Base-by-base conservation (phyloP, 2,797 vertebrate species). In the Macropus fuliginosus region DNA sequence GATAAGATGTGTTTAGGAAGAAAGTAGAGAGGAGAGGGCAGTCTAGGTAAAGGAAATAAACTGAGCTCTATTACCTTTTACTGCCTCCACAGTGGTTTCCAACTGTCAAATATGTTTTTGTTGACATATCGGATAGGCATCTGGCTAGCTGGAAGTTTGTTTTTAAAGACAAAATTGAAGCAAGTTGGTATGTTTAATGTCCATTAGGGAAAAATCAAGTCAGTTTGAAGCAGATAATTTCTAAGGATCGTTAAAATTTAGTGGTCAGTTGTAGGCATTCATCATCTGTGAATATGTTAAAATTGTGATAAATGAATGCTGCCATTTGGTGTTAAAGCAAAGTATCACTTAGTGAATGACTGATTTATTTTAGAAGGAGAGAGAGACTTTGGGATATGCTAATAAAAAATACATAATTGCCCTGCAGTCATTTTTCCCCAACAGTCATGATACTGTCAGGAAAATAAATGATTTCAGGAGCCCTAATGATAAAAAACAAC, bases 381-480 rank as follows among this genome's bases (percentile, higher is more conserved):
- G 0, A 97, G 1, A 94, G 54, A 18, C 46, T 91, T 93, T 97
- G 93, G 94, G 97, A 96, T 56, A 95, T 40, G 46, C 28, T 98
- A 93, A 95, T 93, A 93, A 96, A 96, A 97, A 96, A 87, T 87
- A 74, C 6, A 74, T 57, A 97, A 93, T 95, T 97, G 54, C 5
- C 92, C 31, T 5, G 21, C 50, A 97, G 74, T 95, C 95, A 92
- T 93, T 57, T 96, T 56, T 66, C 92, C 91, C 55, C 2, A 14
- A 87, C 96, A 94, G 4, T 91, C 91, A 31, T 94, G 31, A 91
- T 93, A 14, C 3, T 92, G 62, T 3, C 52, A 97, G 90, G 57
- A 93, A 62, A 96, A 90, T 59, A 87, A 95, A 94, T 97, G 94
- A 90, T 87, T 96, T 96, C 14, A 95, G 89, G 89, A 96, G 12